Base-by-base conservation (phyloP, 2,888 invertebrate genomes). In the Nemapogon koenigi region DNA sequence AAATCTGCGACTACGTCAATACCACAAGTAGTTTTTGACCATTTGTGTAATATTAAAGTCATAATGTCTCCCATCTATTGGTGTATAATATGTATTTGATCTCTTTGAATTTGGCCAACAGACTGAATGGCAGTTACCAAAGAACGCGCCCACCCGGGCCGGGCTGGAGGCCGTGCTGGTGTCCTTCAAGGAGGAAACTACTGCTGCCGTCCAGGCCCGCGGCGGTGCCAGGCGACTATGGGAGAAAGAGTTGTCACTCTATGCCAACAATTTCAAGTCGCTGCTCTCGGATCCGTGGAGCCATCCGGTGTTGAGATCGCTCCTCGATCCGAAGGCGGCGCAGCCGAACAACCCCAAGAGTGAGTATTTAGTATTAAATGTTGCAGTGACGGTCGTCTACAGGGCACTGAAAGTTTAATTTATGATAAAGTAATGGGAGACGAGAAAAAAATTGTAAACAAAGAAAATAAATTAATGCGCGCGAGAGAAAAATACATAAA, bases 201-300 rank as follows among this genome's bases (percentile, higher is more conserved):
- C 56, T 40, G 47, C 62, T 45, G 59, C 73, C 43, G 46, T 59
- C 46, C 47, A 58, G 46, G 48, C 55, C 51, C 53, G 63, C 49
- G 49, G 69, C 63, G 70, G 81, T 60, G 41, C 29, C 26, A 14
- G 15, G 32, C 42, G 42, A 2, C 57, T 51, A 2, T 75, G 71
- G 73, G 68, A 68, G 56, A 33, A 14, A 1, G 58, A 59, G 56
- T 59, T 84, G 50, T 68, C 81, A 52, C 70, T 76, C 48, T 69
- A 82, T 42, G 83, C 81, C 39, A 67, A 76, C 52, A 85, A 84
- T 84, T 83, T 82, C 54, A 75, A 70, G 50, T 57, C 55, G 31
- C 64, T 73, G 39, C 62, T 82, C 43, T 58, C 61, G 32, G 76
- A 80, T 46, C 78, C 83, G 26, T 82, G 83, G 76, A 83, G 81